These are phyloP conservation scores for Cinara cedri DNA, from an alignment of 2,888 invertebrate species.

Conservation along the genomic window DNA sequence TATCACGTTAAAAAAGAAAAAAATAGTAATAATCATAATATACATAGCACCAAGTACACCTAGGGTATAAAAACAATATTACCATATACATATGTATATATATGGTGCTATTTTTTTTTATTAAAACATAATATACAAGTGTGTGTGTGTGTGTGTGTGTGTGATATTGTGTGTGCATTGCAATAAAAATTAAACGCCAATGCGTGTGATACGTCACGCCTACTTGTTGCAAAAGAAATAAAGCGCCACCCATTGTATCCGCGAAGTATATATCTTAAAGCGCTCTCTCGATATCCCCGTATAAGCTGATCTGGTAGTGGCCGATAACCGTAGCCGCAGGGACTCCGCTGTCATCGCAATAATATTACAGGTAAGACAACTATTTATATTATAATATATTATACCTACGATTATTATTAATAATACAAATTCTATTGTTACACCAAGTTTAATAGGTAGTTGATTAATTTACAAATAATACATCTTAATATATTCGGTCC, in stretches of 20 bases:
- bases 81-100: no score
- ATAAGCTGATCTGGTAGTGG: conserved; percentile 46
- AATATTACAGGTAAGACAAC: conserved; percentile 49
- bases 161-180: conserved; percentile 11
- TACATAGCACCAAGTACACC: neutral
- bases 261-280: conserved; percentile 49
- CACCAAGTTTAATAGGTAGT: no score
- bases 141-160: neutral
- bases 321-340: conserved; percentile 48
- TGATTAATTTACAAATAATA: no score
- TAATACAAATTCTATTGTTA: no score
- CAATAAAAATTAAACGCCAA: conserved; percentile 51
- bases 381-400: neutral
- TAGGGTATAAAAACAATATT: neutral
- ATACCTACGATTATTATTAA: no score
- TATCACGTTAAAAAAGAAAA: neutral
- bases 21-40: conserved; percentile 13
- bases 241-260: conserved; percentile 50
- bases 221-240: conserved; percentile 52
- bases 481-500: no score
- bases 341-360: conserved; percentile 32
- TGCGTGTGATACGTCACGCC: conserved; percentile 48
- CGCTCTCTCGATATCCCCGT: conserved; percentile 42
- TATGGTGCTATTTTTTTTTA: conserved; percentile 35
- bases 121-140: no score